Base-by-base conservation (phyloP, 1,140 invertebrate species). In the Steinernema khuongi region DNA sequence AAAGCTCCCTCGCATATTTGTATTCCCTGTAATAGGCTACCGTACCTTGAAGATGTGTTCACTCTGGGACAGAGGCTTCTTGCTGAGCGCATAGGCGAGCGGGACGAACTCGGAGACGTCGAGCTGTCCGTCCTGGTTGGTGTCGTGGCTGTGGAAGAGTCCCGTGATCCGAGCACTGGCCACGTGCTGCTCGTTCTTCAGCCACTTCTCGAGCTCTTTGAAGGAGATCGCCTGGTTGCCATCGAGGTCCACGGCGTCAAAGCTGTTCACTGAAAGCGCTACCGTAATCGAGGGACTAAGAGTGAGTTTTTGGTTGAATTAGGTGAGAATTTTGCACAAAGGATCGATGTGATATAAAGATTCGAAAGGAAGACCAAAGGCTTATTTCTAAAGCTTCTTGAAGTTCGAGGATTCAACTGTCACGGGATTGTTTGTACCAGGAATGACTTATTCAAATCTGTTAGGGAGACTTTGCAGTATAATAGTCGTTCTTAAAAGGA, bases 81-180 rank as follows among this genome's bases (percentile, higher is more conserved):
- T 33, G 44, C 74, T 72, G 32, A 77, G 36, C 31, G 71, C 76
- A 31, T 72, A 77, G 22, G 75, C 76, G 17, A 77, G 71, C n/a
- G 76, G 76, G 19, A 77, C 76, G 33, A 77, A 77, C 33, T 77
- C 76, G 1, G 73, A 41, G 28, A 77, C 71, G 60, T 72, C 70
- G 30, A 77, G 31, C 17, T 76, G 36, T 7, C 76, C 76, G 70
- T 77, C 71, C 11, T 69, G 19, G 67, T 72, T 43, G 4, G 33
- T n/a, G 30, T 77, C 76, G 67, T 72, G 72, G 1, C 67, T 29
- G 32, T 60, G 30, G 73, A 77, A 77, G 31, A 74, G 68, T 36
- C 60, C 71, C 75, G 74, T 4, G 73, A 67, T 68, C 44, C 67
- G 30, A 28, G 26, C 31, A 14, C 31, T 50, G 22, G 44, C 32